Evolutionary conservation across 2,113 vertebrate genomes (phyloP).

Genomic region (Carollia perspicillata): DNA sequence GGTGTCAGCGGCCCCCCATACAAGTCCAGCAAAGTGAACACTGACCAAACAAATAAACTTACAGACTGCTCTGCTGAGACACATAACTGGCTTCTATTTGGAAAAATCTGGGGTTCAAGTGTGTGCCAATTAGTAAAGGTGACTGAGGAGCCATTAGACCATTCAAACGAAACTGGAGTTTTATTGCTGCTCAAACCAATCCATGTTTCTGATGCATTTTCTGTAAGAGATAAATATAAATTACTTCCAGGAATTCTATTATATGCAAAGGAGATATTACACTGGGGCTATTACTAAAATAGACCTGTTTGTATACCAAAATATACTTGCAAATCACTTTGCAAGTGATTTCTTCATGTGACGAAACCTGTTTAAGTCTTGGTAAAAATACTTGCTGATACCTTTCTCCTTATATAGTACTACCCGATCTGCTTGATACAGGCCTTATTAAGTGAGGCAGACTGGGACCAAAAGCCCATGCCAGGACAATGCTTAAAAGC

Average conservation of each 20-base stretch:
- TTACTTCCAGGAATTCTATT: not conserved
- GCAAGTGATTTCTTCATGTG: not conserved
- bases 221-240: conserved; percentile 77
- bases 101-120: conserved; percentile 84
- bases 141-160: conserved; percentile 88
- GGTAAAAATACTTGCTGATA: not conserved
- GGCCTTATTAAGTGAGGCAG: not conserved
- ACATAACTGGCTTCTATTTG: conserved; percentile 82
- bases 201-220: conserved; percentile 87
- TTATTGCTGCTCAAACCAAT: conserved; percentile 88
- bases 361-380: conserved; percentile 12
- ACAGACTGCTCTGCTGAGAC: conserved; percentile 86
- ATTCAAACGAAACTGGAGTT: conserved; percentile 83
- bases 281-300: not conserved
- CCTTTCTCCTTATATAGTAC: not conserved
- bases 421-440: not conserved
- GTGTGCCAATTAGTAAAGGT: conserved; percentile 90
- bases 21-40: not conserved
- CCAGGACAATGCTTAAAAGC: not conserved
- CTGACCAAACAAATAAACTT: conserved; percentile 67
- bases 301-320: not conserved
- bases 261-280: not conserved
- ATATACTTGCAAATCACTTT: not conserved
- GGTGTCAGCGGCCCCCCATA: not conserved
- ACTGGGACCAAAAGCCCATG: not conserved